Evolutionary conservation across 2,797 vertebrate genomes (phyloP).

Genomic region (Paramormyrops hopkinsi): DNA sequence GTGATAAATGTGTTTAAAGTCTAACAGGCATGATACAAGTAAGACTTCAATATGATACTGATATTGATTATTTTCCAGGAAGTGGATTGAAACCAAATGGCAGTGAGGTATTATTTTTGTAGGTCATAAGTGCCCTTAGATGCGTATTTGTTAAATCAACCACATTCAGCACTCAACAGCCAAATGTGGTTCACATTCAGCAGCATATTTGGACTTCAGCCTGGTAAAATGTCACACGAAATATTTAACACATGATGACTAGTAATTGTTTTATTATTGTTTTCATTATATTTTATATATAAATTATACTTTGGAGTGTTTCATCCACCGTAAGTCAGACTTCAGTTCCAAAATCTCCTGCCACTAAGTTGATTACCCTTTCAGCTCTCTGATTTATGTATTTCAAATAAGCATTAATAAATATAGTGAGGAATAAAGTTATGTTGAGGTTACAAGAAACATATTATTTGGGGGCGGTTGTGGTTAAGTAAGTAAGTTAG

Average conservation of each 20-base stretch:
- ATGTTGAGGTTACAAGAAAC: not conserved
- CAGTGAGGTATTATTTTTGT: not conserved
- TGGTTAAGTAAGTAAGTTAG: not conserved
- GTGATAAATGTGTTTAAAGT: not conserved
- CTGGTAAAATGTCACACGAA: not conserved
- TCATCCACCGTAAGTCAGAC: not conserved
- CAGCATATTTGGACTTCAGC: not conserved
- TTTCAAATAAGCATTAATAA: not conserved
- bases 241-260: slow-evolving; percentile 4
- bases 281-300: not conserved
- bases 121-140: not conserved
- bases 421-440: not conserved
- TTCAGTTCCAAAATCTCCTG: not conserved
- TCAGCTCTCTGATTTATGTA: not conserved
- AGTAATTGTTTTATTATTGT: slow-evolving; percentile 3
- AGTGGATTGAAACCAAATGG: not conserved
- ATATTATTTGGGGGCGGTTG: not conserved
- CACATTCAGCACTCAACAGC: not conserved
- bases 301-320: not conserved
- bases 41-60: not conserved
- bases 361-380: not conserved
- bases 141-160: slow-evolving; percentile 1
- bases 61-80: not conserved
- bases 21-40: not conserved
- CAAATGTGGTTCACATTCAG: not conserved